A percentile compares a stretch with the other conserved stretches of the same genome.
These are phyloP conservation scores for Mercenaria mercenaria DNA, from an alignment of 1,140 invertebrate genomes.

Conservation along the genomic window DNA sequence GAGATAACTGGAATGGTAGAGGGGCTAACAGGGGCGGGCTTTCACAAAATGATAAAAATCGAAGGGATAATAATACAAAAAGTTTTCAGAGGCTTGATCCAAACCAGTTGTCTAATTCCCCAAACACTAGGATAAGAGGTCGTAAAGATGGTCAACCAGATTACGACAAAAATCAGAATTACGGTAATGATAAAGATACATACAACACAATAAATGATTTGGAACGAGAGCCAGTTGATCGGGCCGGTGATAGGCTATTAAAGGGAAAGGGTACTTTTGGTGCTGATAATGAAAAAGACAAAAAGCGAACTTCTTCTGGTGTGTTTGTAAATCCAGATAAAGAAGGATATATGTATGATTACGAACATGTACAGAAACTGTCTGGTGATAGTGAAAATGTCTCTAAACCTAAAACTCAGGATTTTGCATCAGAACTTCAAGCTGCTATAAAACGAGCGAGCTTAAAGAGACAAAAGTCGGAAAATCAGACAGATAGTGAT, in stretches of 20 bases:
- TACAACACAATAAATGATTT: slow-evolving; percentile 52
- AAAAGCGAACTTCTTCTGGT: neutral
- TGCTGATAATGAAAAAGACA: neutral
- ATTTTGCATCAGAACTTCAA: slow-evolving; percentile 54
- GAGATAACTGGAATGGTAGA: too few relatives aligned
- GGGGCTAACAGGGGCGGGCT: too few relatives aligned
- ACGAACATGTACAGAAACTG: slow-evolving; percentile 64
- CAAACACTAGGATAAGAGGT: slow-evolving; percentile 34
- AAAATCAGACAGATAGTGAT: slow-evolving; percentile 32
- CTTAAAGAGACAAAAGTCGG: slow-evolving; percentile 42
- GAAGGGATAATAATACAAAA: neutral
- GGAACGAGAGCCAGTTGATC: neutral
- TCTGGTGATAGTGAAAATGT: slow-evolving; percentile 23
- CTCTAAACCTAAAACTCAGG: slow-evolving; percentile 31
- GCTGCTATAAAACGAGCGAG: slow-evolving; percentile 43
- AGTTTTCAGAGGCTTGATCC: slow-evolving; percentile 33
- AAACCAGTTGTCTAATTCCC: slow-evolving; percentile 61
- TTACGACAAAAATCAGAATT: neutral
- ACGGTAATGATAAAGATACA: neutral
- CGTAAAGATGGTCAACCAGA: neutral
- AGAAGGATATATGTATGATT: slow-evolving; percentile 66
- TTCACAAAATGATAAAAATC: neutral
- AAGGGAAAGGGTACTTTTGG: slow-evolving; percentile 18
- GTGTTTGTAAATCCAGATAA: slow-evolving; percentile 64
- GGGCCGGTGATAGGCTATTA: neutral